A percentile compares a stretch with the other conserved stretches of the same genome.
Evolutionary conservation across 2,888 invertebrate species (phyloP).

Genomic region (Mallateleia sp.): DNA sequence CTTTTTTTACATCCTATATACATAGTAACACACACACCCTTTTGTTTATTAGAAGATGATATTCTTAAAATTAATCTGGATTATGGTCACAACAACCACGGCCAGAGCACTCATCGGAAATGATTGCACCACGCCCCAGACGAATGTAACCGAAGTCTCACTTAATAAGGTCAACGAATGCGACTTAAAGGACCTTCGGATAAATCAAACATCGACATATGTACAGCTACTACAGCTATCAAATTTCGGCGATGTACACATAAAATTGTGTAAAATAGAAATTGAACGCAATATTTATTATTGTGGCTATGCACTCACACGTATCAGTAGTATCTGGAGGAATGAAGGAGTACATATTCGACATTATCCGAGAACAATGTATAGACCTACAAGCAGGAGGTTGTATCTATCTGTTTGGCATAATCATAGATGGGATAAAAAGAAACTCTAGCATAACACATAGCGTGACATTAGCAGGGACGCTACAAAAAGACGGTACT

Average conservation of each 20-base stretch:
- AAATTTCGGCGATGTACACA: neutral
- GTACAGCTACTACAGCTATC: neutral
- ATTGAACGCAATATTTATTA: neutral
- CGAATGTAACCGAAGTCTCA: neutral
- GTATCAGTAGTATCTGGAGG: neutral
- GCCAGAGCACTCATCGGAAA: neutral
- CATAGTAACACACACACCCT: too few relatives aligned
- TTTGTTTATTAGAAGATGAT: too few relatives aligned
- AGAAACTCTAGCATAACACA: neutral
- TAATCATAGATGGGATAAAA: neutral
- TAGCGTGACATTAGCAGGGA: conserved; percentile 2
- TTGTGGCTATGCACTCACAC: neutral
- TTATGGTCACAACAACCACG: too few relatives aligned
- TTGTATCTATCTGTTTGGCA: too few relatives aligned
- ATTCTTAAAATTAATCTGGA: too few relatives aligned
- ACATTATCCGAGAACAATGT: neutral
- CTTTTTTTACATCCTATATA: too few relatives aligned
- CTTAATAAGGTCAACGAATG: too few relatives aligned
- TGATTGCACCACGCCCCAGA: neutral
- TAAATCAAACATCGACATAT: neutral
- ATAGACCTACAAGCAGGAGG: neutral
- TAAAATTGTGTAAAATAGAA: neutral
- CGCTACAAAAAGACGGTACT: neutral
- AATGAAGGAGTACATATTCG: neutral
- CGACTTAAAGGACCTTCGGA: neutral